These are phyloP conservation scores for Crossoptilon crossoptilon DNA, from an alignment of 2,797 vertebrate species.

Conservation along the genomic window DNA sequence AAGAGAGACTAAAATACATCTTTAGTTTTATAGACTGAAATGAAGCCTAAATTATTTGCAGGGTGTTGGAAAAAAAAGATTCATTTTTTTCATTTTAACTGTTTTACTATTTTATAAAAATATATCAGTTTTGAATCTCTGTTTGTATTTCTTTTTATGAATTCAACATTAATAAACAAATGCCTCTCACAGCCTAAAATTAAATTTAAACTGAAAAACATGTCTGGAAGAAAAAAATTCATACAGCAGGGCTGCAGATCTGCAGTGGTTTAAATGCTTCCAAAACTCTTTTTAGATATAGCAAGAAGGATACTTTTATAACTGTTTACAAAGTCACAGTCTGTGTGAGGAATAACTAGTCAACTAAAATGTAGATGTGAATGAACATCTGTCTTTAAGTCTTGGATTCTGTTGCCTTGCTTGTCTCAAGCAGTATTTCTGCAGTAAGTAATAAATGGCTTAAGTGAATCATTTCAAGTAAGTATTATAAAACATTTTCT, in stretches of 20 bases:
- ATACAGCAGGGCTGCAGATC: background rate
- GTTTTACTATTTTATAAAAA: background rate
- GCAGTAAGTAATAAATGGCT: background rate
- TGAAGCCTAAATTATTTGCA: background rate
- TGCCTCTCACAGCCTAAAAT: background rate
- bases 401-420: background rate
- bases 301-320: background rate
- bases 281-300: background rate
- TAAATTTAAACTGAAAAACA: background rate
- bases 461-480: background rate
- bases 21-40: background rate
- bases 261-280: background rate
- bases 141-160: background rate
- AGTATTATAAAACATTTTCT: background rate
- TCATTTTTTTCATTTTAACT: background rate
- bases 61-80: background rate
- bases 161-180: background rate
- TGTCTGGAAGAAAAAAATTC: background rate
- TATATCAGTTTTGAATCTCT: background rate
- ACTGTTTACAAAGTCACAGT: background rate
- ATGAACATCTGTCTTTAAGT: background rate
- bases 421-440: background rate
- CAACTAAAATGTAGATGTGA: background rate
- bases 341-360: background rate
- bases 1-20: background rate